Evolutionary conservation across 2,113 vertebrate genomes (phyloP).

Genomic region (Monarcha castaneiventris): DNA sequence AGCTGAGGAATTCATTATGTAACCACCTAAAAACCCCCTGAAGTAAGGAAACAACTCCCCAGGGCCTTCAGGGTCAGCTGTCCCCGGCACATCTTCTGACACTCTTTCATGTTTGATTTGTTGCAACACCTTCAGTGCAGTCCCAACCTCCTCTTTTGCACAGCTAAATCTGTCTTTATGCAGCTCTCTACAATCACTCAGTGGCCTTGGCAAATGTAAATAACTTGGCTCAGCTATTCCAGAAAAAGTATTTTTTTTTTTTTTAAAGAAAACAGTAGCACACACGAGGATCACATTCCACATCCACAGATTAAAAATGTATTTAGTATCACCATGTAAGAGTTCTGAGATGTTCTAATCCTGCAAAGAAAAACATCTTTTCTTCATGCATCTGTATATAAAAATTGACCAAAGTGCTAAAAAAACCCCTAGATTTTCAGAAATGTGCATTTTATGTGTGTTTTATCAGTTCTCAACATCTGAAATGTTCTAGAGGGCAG

Average conservation of each 20-base stretch:
- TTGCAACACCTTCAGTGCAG: not conserved
- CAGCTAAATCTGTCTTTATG: not conserved
- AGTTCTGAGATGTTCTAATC: not conserved
- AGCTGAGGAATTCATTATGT: not conserved
- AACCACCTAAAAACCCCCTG: not conserved
- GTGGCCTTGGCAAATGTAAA: slow-evolving; percentile 12
- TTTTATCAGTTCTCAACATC: not conserved
- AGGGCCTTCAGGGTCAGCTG: not conserved
- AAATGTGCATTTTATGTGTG: fast-evolving
- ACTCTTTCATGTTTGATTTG: not conserved
- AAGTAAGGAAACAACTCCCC: not conserved
- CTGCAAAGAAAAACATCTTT: not conserved
- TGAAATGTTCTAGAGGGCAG: not conserved
- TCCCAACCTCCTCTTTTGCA: not conserved
- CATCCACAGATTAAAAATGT: not conserved
- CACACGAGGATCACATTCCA: not conserved
- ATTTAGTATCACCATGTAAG: not conserved
- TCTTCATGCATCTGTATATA: not conserved
- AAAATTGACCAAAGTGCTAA: not conserved
- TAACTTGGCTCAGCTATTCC: not conserved
- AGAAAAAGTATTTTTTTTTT: not conserved
- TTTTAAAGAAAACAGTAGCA: not conserved
- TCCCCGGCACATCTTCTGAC: not conserved
- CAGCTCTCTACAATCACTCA: not conserved
- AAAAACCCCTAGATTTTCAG: not conserved